A percentile compares a stretch with the other conserved stretches of the same genome.
These are phyloP conservation scores for Crotophaga sulcirostris DNA, from an alignment of 2,113 vertebrate species.

Conservation along the genomic window DNA sequence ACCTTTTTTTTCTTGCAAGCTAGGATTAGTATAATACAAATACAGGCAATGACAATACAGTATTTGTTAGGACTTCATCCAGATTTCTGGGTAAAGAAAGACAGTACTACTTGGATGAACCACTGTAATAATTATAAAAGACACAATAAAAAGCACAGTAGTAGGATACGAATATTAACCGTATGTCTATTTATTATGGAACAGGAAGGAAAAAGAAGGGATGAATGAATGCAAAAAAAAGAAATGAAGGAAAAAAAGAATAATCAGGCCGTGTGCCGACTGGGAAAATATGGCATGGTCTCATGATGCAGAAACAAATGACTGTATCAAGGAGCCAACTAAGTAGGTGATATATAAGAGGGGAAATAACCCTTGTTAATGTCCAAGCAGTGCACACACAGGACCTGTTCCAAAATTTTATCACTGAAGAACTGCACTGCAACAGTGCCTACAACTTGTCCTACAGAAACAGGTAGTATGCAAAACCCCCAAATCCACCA, in stretches of 20 bases:
- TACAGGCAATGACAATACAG: constrained; percentile 58
- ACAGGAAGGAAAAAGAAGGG: background rate
- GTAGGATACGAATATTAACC: background rate
- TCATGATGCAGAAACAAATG: background rate
- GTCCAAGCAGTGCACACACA: background rate
- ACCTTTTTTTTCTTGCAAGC: constrained; percentile 70
- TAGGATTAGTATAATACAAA: constrained; percentile 71
- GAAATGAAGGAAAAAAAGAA: background rate
- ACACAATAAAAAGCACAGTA: background rate
- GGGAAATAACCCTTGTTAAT: background rate
- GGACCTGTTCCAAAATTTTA: background rate
- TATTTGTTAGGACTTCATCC: constrained; percentile 67
- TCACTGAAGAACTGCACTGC: background rate
- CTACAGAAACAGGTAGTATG: background rate
- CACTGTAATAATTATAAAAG: background rate
- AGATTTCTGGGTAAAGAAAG: constrained; percentile 57
- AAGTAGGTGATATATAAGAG: background rate
- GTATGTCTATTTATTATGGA: background rate
- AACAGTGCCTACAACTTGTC: background rate
- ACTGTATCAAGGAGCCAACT: background rate
- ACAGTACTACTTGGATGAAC: constrained; percentile 10
- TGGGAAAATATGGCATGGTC: background rate
- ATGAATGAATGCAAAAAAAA: background rate
- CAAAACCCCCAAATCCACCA: background rate
- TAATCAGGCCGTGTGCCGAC: background rate